Conservation (phyloP, 2,888 invertebrate genomes). For the Linnaemya vulpina region DNA sequence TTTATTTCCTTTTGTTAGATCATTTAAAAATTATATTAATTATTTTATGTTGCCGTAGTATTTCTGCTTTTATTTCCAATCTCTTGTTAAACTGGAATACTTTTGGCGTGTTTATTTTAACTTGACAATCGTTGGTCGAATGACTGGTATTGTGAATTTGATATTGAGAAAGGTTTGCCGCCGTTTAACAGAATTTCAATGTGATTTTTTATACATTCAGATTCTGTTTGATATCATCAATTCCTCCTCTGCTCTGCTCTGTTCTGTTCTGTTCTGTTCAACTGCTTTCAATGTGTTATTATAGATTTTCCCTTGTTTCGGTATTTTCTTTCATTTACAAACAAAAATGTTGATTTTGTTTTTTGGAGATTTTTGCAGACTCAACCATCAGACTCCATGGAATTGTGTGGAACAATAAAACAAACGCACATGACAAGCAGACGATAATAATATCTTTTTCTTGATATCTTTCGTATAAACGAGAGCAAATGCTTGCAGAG, state of each 20-base stretch:
- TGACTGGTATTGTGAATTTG: slow-evolving; percentile 81
- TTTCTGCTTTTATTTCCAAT: slow-evolving; percentile 11
- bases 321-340: slow-evolving; percentile 37
- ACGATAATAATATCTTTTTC: slow-evolving; percentile 37
- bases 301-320: slow-evolving; percentile 38
- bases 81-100: slow-evolving; percentile 21
- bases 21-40: slow-evolving; percentile 22
- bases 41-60: slow-evolving; percentile 37
- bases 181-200: slow-evolving; percentile 68
- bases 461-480: slow-evolving; percentile 30
- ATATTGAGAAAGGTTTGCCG: slow-evolving; percentile 80
- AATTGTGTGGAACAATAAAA: slow-evolving; percentile 25
- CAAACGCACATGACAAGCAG: slow-evolving; percentile 23
- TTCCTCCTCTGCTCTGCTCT: slow-evolving; percentile 37
- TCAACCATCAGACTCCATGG: slow-evolving; percentile 27
- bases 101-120: slow-evolving; percentile 76
- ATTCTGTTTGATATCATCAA: slow-evolving; percentile 57
- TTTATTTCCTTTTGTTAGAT: neutral
- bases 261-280: slow-evolving; percentile 47
- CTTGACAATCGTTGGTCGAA: slow-evolving; percentile 79
- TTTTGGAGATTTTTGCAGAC: slow-evolving; percentile 70
- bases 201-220: slow-evolving; percentile 50
- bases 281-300: slow-evolving; percentile 39
- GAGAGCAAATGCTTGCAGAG: slow-evolving; percentile 31
- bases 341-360: slow-evolving; percentile 26